phyloP scores from a whole-genome alignment of 2,113 vertebrate species.

The Lipophrys pholis region DNA sequence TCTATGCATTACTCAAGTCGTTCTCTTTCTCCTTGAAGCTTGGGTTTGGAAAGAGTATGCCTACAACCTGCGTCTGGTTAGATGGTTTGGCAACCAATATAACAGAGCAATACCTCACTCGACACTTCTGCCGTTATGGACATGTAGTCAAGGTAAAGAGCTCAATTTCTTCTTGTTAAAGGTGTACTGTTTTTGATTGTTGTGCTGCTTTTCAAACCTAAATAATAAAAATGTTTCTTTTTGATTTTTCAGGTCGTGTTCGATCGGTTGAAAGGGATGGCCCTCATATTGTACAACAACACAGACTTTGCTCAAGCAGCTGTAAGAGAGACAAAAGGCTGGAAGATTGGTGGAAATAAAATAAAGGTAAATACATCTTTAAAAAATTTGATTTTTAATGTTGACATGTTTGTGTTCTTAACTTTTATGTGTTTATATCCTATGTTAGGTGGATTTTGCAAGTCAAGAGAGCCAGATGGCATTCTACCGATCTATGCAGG shows the following conservation, averaged over 20 bases:
- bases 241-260: constrained; percentile 89
- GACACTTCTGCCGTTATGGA: constrained; percentile 97
- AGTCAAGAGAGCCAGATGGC: constrained; percentile 98
- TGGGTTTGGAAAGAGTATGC: constrained; percentile 99
- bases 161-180: background rate
- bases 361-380: constrained; percentile 90
- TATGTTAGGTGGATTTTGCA: constrained; percentile 94
- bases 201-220: background rate
- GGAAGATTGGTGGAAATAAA: constrained; percentile 98
- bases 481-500: constrained; percentile 98
- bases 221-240: background rate
- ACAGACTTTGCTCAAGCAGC: constrained; percentile 98
- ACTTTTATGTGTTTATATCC: background rate
- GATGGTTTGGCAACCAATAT: constrained; percentile 96
- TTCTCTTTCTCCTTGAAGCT: constrained; percentile 83
- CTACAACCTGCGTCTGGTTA: constrained; percentile 98
- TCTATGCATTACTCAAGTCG: background rate
- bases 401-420: background rate
- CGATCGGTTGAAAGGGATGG: constrained; percentile 98
- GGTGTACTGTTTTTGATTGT: background rate
- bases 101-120: constrained; percentile 96
- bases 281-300: constrained; percentile 97
- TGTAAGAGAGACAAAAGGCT: constrained; percentile 99
- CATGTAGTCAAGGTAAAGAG: constrained; percentile 94
- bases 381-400: background rate